These are phyloP conservation scores for Gadus macrocephalus DNA, from an alignment of 2,113 vertebrate genomes.

Conservation along the genomic window DNA sequence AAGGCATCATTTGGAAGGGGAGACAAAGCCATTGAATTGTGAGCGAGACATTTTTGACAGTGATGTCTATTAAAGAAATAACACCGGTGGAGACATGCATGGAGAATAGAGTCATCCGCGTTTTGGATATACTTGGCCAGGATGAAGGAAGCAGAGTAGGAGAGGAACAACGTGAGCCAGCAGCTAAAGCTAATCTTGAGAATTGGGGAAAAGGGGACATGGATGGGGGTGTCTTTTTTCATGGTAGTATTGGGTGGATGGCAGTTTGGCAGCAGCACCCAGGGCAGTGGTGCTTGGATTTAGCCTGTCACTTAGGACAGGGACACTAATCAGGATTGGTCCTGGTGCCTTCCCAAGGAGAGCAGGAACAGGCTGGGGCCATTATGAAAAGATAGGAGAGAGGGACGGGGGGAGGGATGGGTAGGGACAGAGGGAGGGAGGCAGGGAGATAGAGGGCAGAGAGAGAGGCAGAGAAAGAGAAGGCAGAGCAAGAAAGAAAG, in stretches of 20 bases:
- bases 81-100: no score
- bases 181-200: slow-evolving; percentile 34
- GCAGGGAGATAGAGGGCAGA: no score
- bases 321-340: slow-evolving; percentile 75
- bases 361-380: slow-evolving; percentile 56
- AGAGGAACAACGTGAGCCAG: slow-evolving; percentile 28
- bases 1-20: no score
- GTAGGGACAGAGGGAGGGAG: background rate
- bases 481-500: no score
- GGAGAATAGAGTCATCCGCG: background rate
- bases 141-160: slow-evolving; percentile 33
- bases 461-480: no score
- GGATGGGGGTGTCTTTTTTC: slow-evolving; percentile 40
- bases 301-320: slow-evolving; percentile 71
- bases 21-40: no score
- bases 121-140: no score
- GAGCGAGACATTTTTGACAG: no score
- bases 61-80: no score
- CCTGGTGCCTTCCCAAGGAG: slow-evolving; percentile 57
- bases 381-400: slow-evolving; percentile 50
- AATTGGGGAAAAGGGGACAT: slow-evolving; percentile 17
- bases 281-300: slow-evolving; percentile 64
- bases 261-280: slow-evolving; percentile 65
- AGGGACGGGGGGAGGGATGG: slow-evolving; percentile 40
- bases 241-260: slow-evolving; percentile 64